Evolutionary conservation across 1,140 invertebrate species (phyloP), one percentile per base, ranked within the genome.

Genomic region (Drosophila fuyamai): DNA sequence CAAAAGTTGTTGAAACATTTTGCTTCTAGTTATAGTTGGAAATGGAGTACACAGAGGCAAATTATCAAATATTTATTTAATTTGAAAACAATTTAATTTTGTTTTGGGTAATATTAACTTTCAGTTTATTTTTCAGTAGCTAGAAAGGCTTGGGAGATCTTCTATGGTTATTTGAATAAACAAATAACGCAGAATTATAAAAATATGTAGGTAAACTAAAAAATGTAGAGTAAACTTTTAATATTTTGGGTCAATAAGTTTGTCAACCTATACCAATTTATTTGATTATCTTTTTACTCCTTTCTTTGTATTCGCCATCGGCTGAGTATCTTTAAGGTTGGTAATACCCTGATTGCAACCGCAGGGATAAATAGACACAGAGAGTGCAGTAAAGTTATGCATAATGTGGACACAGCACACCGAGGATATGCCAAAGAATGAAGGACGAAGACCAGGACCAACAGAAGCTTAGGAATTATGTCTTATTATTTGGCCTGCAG

Each of bases 401-500:
- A 79, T 70, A 65, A 80, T 67, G 65, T 62, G 74, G 27, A 62
- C 27, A 57, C 44, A 57, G 55, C 18, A 76, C 47, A 46, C 40
- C 40, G 43, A 70, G 35, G 50, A 57, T 60, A 60, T 59, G 76
- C 67, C 77, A 51, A 71, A 60, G 55, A 56, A 61, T 44, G 29
- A 47, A 71, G 55, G 41, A 58, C 46, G 43, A 40, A 18, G 51
- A 38, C 53, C 65, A 43, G 47, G 41, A 50, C 75, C 41, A 47
- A 38, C 38, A 62, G 54, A 58, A 83, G 82, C 63, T 57, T 68
- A 58, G 76, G 71, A 79, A 86, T 86, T 88, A 86, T 86, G 76
- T 82, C 79, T 86, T 86, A 82, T 79, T 82, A 88, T 86, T 86
- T 86, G 48, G 79, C 76, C 76, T 66, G 62, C 57, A 81, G 79